Conservation (phyloP, 92 coral and sea anemone species). For the Phenganax marumi region DNA sequence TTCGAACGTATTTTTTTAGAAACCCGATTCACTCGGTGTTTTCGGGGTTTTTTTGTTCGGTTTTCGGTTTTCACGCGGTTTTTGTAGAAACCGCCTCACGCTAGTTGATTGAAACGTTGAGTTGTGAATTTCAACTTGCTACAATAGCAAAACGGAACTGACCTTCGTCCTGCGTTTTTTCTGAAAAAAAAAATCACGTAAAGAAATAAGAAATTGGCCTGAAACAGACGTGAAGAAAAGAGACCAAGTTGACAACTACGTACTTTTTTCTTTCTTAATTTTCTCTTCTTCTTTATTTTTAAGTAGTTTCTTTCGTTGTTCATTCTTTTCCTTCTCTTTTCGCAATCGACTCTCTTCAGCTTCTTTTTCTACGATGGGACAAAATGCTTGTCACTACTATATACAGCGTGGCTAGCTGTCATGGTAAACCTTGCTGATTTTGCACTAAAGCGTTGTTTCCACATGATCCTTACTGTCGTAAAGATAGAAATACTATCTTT, state of each 20-base stretch:
- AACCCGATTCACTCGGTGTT: no score
- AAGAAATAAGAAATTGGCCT: not conserved
- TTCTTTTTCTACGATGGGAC: slow-evolving; percentile 22
- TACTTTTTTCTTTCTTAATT: slow-evolving; percentile 34
- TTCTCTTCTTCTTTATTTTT: slow-evolving; percentile 33
- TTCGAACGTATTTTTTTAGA: no score
- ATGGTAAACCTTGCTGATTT: no score
- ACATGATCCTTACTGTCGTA: no score
- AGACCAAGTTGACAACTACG: not conserved
- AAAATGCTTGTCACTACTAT: not conserved
- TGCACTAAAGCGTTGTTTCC: no score
- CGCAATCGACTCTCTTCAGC: slow-evolving; percentile 9
- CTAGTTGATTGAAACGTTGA: no score
- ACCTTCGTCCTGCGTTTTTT: slow-evolving; percentile 30
- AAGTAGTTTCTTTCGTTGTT: slow-evolving; percentile 5
- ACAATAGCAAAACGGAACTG: not conserved
- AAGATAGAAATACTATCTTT: no score
- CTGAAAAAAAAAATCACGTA: slow-evolving; percentile 8
- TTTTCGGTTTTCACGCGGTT: no score
- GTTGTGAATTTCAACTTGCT: not conserved
- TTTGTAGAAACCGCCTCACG: no score
- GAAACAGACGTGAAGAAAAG: not conserved
- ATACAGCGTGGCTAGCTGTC: not conserved
- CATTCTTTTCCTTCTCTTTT: slow-evolving; percentile 36
- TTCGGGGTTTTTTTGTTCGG: no score